These are phyloP conservation scores for Buceros bicornis DNA, from an alignment of 2,797 vertebrate species.

Conservation along the genomic window DNA sequence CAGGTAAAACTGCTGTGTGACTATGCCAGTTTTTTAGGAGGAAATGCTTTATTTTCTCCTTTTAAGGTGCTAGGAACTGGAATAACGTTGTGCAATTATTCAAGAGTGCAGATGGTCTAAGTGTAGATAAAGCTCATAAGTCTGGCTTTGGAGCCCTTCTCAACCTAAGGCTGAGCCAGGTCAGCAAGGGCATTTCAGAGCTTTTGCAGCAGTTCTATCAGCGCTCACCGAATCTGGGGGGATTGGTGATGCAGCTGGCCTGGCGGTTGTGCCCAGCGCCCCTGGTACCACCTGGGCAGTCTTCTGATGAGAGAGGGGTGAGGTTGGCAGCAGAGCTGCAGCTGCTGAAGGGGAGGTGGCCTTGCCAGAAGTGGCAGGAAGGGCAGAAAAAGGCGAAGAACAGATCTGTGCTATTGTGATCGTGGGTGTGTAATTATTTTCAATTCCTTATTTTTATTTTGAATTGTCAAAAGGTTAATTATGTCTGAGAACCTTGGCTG, in stretches of 20 bases:
- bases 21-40: background rate
- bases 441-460: background rate
- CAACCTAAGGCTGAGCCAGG: background rate
- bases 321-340: background rate
- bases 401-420: background rate
- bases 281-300: background rate
- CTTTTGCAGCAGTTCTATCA: background rate
- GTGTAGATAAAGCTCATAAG: background rate
- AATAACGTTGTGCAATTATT: background rate
- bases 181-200: background rate
- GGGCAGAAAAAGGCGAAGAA: background rate
- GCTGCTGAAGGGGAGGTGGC: background rate
- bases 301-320: background rate
- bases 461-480: conserved; percentile 17
- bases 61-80: background rate
- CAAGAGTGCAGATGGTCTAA: background rate
- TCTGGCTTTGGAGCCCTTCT: background rate
- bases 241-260: background rate
- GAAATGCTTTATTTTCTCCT: background rate
- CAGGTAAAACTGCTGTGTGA: background rate
- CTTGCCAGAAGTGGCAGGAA: background rate
- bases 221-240: background rate
- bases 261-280: background rate
- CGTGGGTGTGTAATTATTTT: background rate
- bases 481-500: background rate